Evolutionary conservation across 2,113 vertebrate species (phyloP), one percentile per base, ranked within the genome.

Genomic region (Bungarus multicinctus): DNA sequence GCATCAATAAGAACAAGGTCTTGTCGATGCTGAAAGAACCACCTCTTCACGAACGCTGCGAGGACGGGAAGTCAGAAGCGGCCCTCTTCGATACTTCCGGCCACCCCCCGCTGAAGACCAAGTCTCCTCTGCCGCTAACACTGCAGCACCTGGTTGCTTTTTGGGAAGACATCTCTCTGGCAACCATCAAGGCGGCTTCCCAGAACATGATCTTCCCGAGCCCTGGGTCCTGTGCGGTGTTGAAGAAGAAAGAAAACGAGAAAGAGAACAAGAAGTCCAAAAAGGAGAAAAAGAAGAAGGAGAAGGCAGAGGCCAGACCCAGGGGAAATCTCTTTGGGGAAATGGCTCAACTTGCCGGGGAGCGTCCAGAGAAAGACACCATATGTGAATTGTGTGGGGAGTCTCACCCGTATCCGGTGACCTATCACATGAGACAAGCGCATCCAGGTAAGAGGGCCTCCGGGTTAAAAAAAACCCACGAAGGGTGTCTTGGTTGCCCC

Each of bases 131-230:
- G 93, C 99, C 99, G 0, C 97, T 99, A 94, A 99, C 99, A 0
- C 96, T 99, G 60, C 99, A 99, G 93, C 99, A 99, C 92, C 97
- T 99, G 89, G 99, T 99, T 39, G 98, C 99, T 54, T 99, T 99
- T 97, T 99, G 99, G 99, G 99, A 99, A 95, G 99, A 99, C 95
- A 99, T 99, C 93, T 99, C 99, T 91, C 97, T 99, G 98, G 99
- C 99, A 60, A 99, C 99, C 55, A 99, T 99, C 96, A 99, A 99
- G 97, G 99, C 99, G 30, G 99, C 99, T 86, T 99, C 99, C 81
- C 99, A 99, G 96, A 99, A 99, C 96, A 99, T 99, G 99, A 99
- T 99, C 94, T 99, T 99, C 95, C 99, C 99, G 92, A 99, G 99
- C 96, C 99, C 99, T 0, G 99, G 99, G 23, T 99, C 99, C 89